These are phyloP conservation scores for Sebastes itinus DNA, from an alignment of 2,797 vertebrate species.

Conservation along the genomic window DNA sequence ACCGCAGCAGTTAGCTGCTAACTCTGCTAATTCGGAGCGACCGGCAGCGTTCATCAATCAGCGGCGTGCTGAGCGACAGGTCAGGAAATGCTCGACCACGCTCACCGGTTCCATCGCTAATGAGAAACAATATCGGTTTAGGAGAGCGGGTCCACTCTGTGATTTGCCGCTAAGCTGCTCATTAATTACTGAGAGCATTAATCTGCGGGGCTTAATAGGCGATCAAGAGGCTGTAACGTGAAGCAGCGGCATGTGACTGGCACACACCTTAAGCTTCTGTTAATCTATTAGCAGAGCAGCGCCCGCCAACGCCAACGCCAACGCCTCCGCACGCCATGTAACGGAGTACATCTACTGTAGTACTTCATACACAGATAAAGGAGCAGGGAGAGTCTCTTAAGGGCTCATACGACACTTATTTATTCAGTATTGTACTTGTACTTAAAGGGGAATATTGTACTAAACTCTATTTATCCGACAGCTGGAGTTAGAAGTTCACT, in stretches of 20 bases:
- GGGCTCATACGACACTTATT: too few species aligned
- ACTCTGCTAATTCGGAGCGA: constrained; percentile 6
- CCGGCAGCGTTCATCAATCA: constrained; percentile 37
- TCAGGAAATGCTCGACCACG: constrained; percentile 47
- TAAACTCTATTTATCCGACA: neutral
- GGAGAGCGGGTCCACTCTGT: constrained; percentile 46
- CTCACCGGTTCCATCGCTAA: constrained; percentile 38
- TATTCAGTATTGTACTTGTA: too few species aligned
- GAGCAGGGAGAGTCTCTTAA: neutral
- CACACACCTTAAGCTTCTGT: constrained; percentile 64
- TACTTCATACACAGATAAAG: neutral
- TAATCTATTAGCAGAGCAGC: constrained; percentile 47
- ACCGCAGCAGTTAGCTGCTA: neutral
- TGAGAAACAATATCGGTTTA: constrained; percentile 58
- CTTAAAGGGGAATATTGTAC: neutral
- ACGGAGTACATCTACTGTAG: neutral
- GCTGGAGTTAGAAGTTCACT: neutral
- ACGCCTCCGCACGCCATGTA: neutral
- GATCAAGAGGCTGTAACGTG: constrained; percentile 46
- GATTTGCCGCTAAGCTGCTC: constrained; percentile 65
- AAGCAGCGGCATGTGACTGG: constrained; percentile 57
- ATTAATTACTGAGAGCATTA: constrained; percentile 73
- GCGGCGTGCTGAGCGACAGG: constrained; percentile 46
- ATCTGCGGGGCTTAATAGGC: constrained; percentile 63
- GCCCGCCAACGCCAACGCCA: neutral